A percentile compares a stretch with the other conserved stretches of the same genome.
These are phyloP conservation scores for Andrena marginata DNA, from an alignment of 2,888 invertebrate genomes.

Conservation along the genomic window DNA sequence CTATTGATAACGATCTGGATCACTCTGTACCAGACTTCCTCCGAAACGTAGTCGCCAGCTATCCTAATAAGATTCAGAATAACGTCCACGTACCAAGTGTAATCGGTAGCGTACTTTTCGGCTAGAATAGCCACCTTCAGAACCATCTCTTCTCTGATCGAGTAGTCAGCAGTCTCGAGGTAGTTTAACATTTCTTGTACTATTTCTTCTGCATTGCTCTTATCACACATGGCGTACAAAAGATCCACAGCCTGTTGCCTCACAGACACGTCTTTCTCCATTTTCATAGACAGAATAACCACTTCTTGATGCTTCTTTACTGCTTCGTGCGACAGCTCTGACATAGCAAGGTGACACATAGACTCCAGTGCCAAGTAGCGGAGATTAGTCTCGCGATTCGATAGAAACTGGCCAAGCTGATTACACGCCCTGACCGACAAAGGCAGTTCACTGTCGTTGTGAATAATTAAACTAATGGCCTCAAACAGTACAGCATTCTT, in stretches of 20 bases:
- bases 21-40: constrained; percentile 99
- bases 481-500: constrained; percentile 99
- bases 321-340: constrained; percentile 99
- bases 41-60: constrained; percentile 99
- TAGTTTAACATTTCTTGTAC: constrained; percentile 99
- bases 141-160: constrained; percentile 99
- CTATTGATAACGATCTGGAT: constrained; percentile 99
- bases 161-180: constrained; percentile 99
- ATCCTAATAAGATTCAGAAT: constrained; percentile 99
- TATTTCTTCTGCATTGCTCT: constrained; percentile 99
- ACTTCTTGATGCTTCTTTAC: constrained; percentile 99
- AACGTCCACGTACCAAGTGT: constrained; percentile 99
- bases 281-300: constrained; percentile 99
- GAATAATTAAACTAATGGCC: constrained; percentile 99
- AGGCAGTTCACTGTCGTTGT: constrained; percentile 99
- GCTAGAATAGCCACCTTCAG: constrained; percentile 99
- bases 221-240: constrained; percentile 99
- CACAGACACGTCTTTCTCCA: constrained; percentile 99
- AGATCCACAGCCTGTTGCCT: constrained; percentile 99
- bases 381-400: constrained; percentile 98
- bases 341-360: constrained; percentile 99
- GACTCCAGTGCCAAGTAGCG: constrained; percentile 99
- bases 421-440: constrained; percentile 99
- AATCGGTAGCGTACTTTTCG: constrained; percentile 99
- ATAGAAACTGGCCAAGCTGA: constrained; percentile 99